Percentiles rank a stretch among this genome's conserved stretches.
These are phyloP conservation scores for Tiaroga cobitis DNA, from an alignment of 2,797 vertebrate genomes.

Conservation along the genomic window DNA sequence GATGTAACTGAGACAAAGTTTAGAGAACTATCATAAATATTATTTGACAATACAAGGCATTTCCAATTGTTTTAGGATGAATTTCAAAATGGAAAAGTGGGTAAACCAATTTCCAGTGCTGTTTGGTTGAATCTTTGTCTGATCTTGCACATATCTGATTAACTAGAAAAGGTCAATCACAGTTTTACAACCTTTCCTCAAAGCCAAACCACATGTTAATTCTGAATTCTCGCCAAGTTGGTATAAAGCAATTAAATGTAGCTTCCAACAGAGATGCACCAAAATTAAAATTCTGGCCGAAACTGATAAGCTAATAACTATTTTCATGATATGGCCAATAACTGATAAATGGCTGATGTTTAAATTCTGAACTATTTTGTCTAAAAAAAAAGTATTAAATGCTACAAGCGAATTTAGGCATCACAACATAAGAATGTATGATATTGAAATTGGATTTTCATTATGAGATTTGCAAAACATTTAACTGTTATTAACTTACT, in stretches of 20 bases:
- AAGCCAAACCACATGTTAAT: conserved; percentile 2
- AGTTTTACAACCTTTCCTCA: conserved; percentile 12
- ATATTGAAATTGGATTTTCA: neutral
- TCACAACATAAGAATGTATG: neutral
- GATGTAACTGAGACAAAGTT: neutral
- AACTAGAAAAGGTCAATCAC: conserved; percentile 21
- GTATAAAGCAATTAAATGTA: neutral
- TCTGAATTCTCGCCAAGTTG: neutral
- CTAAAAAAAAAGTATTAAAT: neutral
- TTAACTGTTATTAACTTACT: neutral
- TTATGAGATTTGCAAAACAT: neutral
- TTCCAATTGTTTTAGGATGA: neutral
- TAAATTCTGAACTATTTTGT: neutral
- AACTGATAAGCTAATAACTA: neutral
- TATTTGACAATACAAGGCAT: neutral
- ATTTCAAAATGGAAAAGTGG: neutral
- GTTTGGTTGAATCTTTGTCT: neutral
- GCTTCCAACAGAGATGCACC: neutral
- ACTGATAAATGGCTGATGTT: neutral
- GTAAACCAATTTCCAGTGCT: neutral
- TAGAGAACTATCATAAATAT: neutral
- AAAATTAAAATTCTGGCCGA: neutral
- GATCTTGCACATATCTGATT: conserved; percentile 25
- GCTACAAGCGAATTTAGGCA: neutral
- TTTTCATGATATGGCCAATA: neutral